Evolutionary conservation across 1,140 invertebrate species (phyloP).

Genomic region (Brachionus angularis): DNA sequence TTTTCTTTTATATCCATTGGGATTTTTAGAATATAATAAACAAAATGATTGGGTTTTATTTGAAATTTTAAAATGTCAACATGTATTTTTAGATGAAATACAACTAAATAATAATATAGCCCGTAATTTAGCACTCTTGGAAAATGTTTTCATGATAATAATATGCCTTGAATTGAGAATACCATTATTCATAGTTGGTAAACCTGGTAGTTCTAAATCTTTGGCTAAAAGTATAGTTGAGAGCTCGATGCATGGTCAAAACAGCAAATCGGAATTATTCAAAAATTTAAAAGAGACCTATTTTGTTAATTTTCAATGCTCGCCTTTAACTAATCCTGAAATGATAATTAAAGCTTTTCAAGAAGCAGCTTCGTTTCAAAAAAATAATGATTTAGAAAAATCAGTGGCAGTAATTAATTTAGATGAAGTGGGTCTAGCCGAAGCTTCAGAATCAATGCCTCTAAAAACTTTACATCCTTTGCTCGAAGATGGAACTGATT

Average conservation of each 20-base stretch:
- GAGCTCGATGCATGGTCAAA: conserved; percentile 51
- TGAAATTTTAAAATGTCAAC: conserved; percentile 48
- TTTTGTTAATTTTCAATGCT: conserved; percentile 53
- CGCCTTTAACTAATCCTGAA: conserved; percentile 51
- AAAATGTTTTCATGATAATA: conserved; percentile 55
- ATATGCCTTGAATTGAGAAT: conserved; percentile 51
- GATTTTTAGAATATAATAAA: no score
- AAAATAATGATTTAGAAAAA: conserved; percentile 49
- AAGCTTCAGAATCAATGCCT: conserved; percentile 51
- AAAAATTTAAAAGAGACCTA: conserved; percentile 48
- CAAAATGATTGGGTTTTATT: conserved; percentile 26
- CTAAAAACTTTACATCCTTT: conserved; percentile 50
- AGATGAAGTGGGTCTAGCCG: conserved; percentile 54
- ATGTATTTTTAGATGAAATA: conserved; percentile 50
- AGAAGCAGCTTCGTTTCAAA: conserved; percentile 51
- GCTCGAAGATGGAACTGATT: conserved; percentile 47
- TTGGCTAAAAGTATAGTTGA: conserved; percentile 51
- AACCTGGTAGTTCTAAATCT: conserved; percentile 55
- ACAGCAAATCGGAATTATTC: conserved; percentile 47
- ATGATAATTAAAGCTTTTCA: conserved; percentile 51
- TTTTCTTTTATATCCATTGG: no score
- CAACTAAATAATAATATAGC: conserved; percentile 50
- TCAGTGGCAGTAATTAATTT: conserved; percentile 53
- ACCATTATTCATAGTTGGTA: conserved; percentile 53
- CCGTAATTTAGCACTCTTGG: conserved; percentile 51